Evolutionary conservation across 2,888 invertebrate genomes (phyloP), one percentile per base, ranked within the genome.

Genomic region (Cosmorhoe ocellata): DNA sequence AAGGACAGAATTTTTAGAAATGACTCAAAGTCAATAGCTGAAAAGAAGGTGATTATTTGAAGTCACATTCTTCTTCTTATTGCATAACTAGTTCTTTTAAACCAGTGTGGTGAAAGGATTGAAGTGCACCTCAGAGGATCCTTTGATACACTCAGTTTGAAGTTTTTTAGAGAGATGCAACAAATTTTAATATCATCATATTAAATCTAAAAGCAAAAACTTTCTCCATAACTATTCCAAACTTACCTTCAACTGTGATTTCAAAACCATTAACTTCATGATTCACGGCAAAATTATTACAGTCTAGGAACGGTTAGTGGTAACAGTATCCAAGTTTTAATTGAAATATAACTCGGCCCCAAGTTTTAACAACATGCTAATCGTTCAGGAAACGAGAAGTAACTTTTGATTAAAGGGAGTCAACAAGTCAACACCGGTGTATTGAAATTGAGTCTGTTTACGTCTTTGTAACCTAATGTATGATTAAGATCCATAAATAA

Each of bases 261-360:
- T 42, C 26, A 30, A 24, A 48, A 27, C 42, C 26, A 38, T 47
- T 48, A 33, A 33, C 39, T 42, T 11, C 13, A 41, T 38, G 50
- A 45, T 50, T 49, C 24, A 31, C 41, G 41, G 39, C 41, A 26
- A 37, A 49, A 42, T 49, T 41, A 49, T 37, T 26, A 40, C 36
- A 41, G 46, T 39, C 12, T 22, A 31, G 40, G 10, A 33, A 42
- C 38, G 24, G 39, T 46, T 42, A 27, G 49, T 22, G 36, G 36
- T 52, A 48, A 52, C 48, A 51, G 54, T 50, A 38, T 45, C 49
- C 42, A 71, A 71, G 63, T 73, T 73, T 64, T 69, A 69, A 75
- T 75, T 72, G 65, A 71, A 71, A 69, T 64, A 63, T 67, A 63
- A 68, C 65, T 60, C 58, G 52, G 45, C 56, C 48, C 49, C 28